Conservation (phyloP, 2,888 invertebrate genomes). For the Helleia helle region DNA sequence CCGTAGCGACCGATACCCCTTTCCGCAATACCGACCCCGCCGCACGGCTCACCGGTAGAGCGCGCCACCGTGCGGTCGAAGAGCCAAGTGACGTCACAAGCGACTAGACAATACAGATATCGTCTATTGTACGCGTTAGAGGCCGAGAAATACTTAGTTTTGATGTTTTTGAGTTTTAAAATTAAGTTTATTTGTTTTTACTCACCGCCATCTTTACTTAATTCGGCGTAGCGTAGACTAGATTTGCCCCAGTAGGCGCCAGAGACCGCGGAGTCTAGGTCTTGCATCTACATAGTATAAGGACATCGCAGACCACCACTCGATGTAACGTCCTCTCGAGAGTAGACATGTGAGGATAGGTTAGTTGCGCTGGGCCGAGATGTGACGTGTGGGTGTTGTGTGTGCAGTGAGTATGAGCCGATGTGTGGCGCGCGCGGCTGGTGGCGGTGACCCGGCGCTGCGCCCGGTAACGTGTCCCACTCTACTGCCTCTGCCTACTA, state of each 20-base stretch:
- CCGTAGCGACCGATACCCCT: slow-evolving; percentile 26
- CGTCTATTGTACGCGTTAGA: no score
- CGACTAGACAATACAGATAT: no score
- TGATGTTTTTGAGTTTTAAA: slow-evolving; percentile 16
- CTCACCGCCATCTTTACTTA: slow-evolving; percentile 29
- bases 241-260: background rate
- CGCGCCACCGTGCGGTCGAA: slow-evolving; percentile 32
- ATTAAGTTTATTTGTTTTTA: slow-evolving; percentile 26
- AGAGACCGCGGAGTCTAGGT: no score
- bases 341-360: no score
- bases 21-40: slow-evolving; percentile 17
- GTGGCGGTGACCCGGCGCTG: slow-evolving; percentile 52
- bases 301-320: no score
- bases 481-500: slow-evolving; percentile 17
- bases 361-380: background rate
- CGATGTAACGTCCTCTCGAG: no score
- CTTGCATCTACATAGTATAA: no score
- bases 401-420: slow-evolving; percentile 60
- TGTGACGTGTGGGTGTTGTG: slow-evolving; percentile 20
- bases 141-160: background rate
- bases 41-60: no score
- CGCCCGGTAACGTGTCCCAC: slow-evolving; percentile 43
- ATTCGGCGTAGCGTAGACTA: slow-evolving; percentile 13
- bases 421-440: slow-evolving; percentile 45
- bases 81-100: slow-evolving; percentile 21